phyloP scores from a whole-genome alignment of 2,888 invertebrate genomes.

The Tetragonula carbonaria region DNA sequence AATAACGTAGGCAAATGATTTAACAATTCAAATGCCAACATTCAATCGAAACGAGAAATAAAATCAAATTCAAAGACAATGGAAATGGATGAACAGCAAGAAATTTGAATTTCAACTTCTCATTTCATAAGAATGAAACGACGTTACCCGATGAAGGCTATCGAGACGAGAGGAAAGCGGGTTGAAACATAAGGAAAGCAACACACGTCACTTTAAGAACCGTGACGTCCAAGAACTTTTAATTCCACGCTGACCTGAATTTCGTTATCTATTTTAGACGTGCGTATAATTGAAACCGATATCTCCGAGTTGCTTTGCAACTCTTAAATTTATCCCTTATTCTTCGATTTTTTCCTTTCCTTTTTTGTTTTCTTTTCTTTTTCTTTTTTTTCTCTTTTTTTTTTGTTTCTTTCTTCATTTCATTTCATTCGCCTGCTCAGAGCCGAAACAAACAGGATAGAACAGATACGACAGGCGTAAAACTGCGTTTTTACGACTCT shows the following conservation, averaged over 20 bases:
- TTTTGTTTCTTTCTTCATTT: neutral
- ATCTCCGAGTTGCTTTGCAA: neutral
- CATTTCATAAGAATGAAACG: neutral
- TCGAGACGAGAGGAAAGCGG: neutral
- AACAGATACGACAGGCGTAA: neutral
- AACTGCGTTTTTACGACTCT: neutral
- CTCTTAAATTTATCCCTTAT: neutral
- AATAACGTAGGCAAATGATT: neutral
- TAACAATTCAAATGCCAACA: neutral
- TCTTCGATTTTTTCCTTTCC: neutral
- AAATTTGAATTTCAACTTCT: neutral
- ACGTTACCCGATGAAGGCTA: neutral
- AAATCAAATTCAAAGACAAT: neutral
- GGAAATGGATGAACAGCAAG: too few relatives aligned
- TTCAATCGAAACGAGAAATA: neutral
- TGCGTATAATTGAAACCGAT: slow-evolving; percentile 11
- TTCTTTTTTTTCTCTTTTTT: neutral
- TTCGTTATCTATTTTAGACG: slow-evolving; percentile 22
- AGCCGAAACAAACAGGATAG: neutral
- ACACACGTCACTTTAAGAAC: neutral
- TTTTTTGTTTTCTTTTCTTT: neutral
- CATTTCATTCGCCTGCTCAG: too few relatives aligned
- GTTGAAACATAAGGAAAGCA: neutral
- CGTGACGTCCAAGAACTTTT: neutral
- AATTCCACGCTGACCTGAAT: slow-evolving; percentile 9